These are phyloP conservation scores for Agrypnia vestita DNA, from an alignment of 1,140 invertebrate species.

Conservation along the genomic window DNA sequence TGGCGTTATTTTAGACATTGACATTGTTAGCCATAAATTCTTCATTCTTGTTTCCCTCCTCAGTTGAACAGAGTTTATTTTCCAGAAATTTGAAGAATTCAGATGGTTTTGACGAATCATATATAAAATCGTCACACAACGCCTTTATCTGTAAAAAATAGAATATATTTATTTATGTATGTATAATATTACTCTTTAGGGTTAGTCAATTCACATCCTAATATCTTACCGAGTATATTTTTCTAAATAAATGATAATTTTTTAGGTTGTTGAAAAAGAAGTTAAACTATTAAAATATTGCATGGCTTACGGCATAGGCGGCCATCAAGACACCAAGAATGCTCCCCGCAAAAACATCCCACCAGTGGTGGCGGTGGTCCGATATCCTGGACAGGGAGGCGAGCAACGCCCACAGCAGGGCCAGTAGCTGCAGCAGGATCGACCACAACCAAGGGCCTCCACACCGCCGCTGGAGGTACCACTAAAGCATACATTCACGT, in stretches of 20 bases:
- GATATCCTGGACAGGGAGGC: conserved; percentile 79
- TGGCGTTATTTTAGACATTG: background rate
- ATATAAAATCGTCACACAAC: background rate
- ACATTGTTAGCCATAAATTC: background rate
- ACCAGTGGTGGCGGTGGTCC: conserved; percentile 84
- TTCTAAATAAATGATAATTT: too few species aligned
- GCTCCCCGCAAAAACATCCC: conserved; percentile 80
- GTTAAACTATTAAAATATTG: background rate
- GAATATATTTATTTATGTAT: background rate
- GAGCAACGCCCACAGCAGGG: conserved; percentile 75
- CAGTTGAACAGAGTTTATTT: background rate
- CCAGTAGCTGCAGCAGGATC: conserved; percentile 76
- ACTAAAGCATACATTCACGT: conserved; percentile 35
- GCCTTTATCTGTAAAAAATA: background rate
- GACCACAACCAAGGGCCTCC: conserved; percentile 71
- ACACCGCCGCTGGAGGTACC: conserved; percentile 78
- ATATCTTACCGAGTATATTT: too few species aligned
- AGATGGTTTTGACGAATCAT: background rate
- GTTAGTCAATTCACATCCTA: too few species aligned
- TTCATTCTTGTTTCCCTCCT: background rate
- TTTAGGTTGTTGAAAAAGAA: too few species aligned
- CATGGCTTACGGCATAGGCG: conserved; percentile 46
- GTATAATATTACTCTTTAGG: too few species aligned
- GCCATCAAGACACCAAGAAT: conserved; percentile 71
- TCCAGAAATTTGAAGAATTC: conserved; percentile 4